These are phyloP conservation scores for Plodia interpunctella DNA, from an alignment of 1,140 invertebrate genomes.

Conservation along the genomic window DNA sequence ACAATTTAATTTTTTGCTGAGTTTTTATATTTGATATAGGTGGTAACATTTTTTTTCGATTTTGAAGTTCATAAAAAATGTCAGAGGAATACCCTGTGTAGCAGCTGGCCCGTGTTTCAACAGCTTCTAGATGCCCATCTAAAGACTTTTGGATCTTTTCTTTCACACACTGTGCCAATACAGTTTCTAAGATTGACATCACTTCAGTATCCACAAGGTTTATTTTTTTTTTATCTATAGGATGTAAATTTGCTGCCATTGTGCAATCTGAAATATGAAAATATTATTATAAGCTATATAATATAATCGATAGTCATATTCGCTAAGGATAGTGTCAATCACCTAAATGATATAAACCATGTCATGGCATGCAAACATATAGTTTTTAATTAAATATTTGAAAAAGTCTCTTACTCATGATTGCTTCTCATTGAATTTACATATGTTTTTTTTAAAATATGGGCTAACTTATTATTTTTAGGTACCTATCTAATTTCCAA, in stretches of 20 bases:
- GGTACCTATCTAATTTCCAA: too few species aligned
- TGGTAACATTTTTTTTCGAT: not conserved
- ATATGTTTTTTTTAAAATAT: too few species aligned
- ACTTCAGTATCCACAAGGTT: not conserved
- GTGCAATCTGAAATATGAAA: not conserved
- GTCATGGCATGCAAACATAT: too few species aligned
- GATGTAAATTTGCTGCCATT: slow-evolving; percentile 10
- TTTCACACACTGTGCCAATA: slow-evolving; percentile 3
- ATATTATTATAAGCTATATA: too few species aligned
- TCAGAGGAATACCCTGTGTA: not conserved
- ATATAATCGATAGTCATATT: too few species aligned
- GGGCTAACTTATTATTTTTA: too few species aligned
- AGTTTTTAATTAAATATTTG: too few species aligned
- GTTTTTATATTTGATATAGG: not conserved
- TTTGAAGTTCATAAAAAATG: not conserved
- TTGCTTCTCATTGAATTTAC: too few species aligned
- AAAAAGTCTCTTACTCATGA: too few species aligned
- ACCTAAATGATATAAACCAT: too few species aligned
- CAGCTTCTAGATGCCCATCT: not conserved
- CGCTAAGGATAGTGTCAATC: too few species aligned
- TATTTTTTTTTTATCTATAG: not conserved
- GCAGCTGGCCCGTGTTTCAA: not conserved
- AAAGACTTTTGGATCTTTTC: not conserved
- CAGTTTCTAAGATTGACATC: slow-evolving; percentile 3
- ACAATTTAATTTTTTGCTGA: not conserved